Evolutionary conservation across 2,888 invertebrate genomes (phyloP).

Genomic region (Dicyrtomina minuta): DNA sequence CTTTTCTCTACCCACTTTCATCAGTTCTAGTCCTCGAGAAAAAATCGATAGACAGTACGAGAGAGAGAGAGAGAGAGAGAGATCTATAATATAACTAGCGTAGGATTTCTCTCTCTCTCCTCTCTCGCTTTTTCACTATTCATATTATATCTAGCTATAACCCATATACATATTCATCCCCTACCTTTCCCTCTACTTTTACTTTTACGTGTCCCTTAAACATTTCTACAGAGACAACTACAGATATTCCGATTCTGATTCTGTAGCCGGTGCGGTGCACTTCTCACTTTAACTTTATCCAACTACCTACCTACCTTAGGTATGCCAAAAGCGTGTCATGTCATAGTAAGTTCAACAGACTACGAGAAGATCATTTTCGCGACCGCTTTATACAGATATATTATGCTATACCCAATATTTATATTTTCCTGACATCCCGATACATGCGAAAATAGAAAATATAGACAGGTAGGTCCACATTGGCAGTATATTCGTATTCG

Average conservation of each 20-base stretch:
- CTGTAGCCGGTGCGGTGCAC: not conserved
- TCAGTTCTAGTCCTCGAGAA: slow-evolving; percentile 19
- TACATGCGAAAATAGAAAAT: not conserved
- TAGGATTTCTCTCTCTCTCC: not conserved
- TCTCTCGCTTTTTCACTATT: not conserved
- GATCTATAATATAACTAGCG: slow-evolving; percentile 22
- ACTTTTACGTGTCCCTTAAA: not conserved
- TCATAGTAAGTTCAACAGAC: not conserved
- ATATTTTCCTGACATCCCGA: not conserved
- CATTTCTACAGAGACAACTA: not conserved
- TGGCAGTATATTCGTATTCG: too few relatives aligned
- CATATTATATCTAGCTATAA: not conserved
- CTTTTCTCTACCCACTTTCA: slow-evolving; percentile 30
- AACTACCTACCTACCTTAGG: too few relatives aligned
- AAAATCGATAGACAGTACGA: slow-evolving; percentile 22
- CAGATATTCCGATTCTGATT: not conserved
- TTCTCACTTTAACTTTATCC: not conserved
- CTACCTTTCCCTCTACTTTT: too few relatives aligned
- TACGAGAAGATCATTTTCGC: not conserved
- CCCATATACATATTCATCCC: slow-evolving; percentile 1
- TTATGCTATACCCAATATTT: not conserved
- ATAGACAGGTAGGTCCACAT: too few relatives aligned
- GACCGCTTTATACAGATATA: not conserved
- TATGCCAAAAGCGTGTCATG: slow-evolving; percentile 4
- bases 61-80: too few relatives aligned